Evolutionary conservation across 2,113 vertebrate species (phyloP), one percentile per base, ranked within the genome.

Genomic region (Ictalurus punctatus): DNA sequence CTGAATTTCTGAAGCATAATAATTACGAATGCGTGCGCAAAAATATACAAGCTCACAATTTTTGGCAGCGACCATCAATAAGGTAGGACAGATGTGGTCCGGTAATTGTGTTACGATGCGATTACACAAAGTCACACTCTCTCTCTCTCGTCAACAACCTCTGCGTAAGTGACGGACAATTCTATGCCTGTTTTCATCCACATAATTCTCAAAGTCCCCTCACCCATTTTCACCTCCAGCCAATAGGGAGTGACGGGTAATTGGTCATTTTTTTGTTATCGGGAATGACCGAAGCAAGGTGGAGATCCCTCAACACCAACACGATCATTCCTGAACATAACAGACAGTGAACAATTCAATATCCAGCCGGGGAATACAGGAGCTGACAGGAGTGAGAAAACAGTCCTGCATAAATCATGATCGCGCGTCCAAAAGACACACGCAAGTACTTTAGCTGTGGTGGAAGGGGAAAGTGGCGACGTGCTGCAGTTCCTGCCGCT

Each of bases 341-440:
- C 89, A 86, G 89, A 85, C 69, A 58, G 59, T 8, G 40, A 91
- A 91, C 87, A 86, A 92, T 84, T 83, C 61, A 71, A 90, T 79
- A 87, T 58, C 81, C 76, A 90, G 84, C 85, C 83, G 52, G 86
- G 87, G 87, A 95, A 92, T 82, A 91, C 76, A 59, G 80, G 56
- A 85, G 86, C 25, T 25, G 48, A 69, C 13, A 40, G 23, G 58
- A n/a, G 59, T 25, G 86, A 93, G 88, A 93, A 85, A 89, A 85
- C 44, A 56, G 91, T 91, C 91, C 86, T 82, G 85, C 93, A 95
- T 96, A 94, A 95, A 95, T 95, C 93, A 95, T 94, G 93, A 94
- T 91, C 92, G 92, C 93, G 93, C 93, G 88, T 94, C 94, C 84
- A 91, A 92, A 94, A 92, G 92, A 94, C 94, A 92, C 91, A 92